phyloP scores from a whole-genome alignment of 2,888 invertebrate genomes.

The Microchrysa polita region DNA sequence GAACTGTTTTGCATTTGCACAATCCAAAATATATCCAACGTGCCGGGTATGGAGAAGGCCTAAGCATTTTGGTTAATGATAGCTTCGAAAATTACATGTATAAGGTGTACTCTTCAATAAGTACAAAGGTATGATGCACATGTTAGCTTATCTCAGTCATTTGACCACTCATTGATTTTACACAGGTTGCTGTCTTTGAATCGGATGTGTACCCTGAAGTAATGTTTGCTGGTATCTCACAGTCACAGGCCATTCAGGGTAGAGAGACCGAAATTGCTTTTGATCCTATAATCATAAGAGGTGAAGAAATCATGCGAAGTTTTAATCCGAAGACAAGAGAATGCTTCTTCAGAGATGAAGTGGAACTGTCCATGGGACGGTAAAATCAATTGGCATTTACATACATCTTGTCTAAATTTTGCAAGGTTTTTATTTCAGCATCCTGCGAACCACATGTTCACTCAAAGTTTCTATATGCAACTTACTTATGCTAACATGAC shows the following conservation, averaged over 20 bases:
- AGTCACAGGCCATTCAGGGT: slow-evolving; percentile 56
- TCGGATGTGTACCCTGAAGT: slow-evolving; percentile 58
- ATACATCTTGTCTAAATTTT: too few relatives aligned
- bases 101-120: slow-evolving; percentile 47
- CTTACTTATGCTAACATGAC: too few relatives aligned
- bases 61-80: slow-evolving; percentile 59
- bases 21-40: slow-evolving; percentile 26
- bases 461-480: too few relatives aligned
- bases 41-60: slow-evolving; percentile 52
- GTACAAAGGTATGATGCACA: slow-evolving; percentile 19
- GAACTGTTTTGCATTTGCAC: not conserved
- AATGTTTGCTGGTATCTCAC: slow-evolving; percentile 56
- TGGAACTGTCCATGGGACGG: slow-evolving; percentile 56
- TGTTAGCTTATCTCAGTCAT: too few relatives aligned
- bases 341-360: slow-evolving; percentile 61
- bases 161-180: too few relatives aligned
- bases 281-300: slow-evolving; percentile 56
- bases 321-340: slow-evolving; percentile 57
- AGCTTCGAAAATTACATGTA: slow-evolving; percentile 54
- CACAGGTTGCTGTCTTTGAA: slow-evolving; percentile 57
- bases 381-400: too few relatives aligned
- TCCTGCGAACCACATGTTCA: too few relatives aligned
- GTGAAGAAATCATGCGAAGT: slow-evolving; percentile 52
- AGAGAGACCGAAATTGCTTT: slow-evolving; percentile 59
- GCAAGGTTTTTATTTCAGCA: too few relatives aligned